These are phyloP conservation scores for Oryzias curvinotus DNA, from an alignment of 2,113 vertebrate species.

Conservation along the genomic window DNA sequence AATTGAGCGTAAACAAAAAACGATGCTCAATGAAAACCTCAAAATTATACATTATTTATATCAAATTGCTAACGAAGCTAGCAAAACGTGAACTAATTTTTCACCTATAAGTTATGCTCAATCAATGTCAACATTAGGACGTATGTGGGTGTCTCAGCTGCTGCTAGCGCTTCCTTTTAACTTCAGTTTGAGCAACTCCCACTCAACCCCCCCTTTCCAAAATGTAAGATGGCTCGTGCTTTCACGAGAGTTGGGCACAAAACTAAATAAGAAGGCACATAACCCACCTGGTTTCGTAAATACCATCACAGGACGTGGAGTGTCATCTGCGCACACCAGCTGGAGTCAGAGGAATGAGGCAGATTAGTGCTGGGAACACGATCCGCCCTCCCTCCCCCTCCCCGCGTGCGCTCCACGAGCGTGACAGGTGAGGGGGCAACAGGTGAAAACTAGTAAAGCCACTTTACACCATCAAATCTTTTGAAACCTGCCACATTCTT, in stretches of 20 bases:
- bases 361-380: conserved; percentile 61
- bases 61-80: no score
- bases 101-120: no score
- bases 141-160: no score
- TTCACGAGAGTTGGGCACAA: neutral
- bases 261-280: neutral
- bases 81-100: no score
- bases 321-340: conserved; percentile 26
- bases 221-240: neutral
- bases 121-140: no score
- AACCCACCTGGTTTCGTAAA: conserved; percentile 45
- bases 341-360: conserved; percentile 43
- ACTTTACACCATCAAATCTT: no score
- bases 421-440: neutral
- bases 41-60: no score
- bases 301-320: conserved; percentile 11
- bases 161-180: neutral
- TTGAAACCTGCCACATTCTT: no score
- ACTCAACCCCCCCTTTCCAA: neutral
- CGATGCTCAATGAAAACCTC: no score
- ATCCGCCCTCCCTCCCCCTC: no score
- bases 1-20: no score
- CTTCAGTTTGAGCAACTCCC: conserved; percentile 17
- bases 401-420: neutral
- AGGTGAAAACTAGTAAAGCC: neutral